These are phyloP conservation scores for Nycticorax nycticorax DNA, from an alignment of 2,113 vertebrate species.

Conservation along the genomic window DNA sequence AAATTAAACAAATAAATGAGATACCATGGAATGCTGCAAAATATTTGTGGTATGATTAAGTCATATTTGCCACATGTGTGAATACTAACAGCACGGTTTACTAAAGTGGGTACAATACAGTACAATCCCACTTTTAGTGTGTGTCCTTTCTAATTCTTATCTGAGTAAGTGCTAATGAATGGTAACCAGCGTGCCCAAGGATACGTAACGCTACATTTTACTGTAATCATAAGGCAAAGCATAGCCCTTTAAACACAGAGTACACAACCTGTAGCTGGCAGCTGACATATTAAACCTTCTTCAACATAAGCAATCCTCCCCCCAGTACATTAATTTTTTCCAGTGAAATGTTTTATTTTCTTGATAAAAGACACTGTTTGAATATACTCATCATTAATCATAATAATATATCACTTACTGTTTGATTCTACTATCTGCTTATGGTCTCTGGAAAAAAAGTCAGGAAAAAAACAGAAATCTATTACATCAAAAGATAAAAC, in stretches of 20 bases:
- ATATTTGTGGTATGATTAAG: slow-evolving; percentile 84
- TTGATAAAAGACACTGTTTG: background rate
- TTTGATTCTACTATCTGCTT: background rate
- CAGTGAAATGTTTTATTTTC: background rate
- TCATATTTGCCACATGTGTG: slow-evolving; percentile 78
- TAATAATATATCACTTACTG: background rate
- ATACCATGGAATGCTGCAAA: slow-evolving; percentile 83
- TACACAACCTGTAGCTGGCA: background rate
- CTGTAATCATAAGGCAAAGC: background rate
- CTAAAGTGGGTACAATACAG: slow-evolving; percentile 12
- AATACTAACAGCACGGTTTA: slow-evolving; percentile 70
- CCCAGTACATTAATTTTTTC: background rate
- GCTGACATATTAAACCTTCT: background rate
- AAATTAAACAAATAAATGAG: slow-evolving; percentile 87
- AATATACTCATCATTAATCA: background rate
- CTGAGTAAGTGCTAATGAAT: background rate
- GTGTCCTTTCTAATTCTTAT: background rate
- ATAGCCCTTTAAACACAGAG: background rate
- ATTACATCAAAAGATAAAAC: background rate
- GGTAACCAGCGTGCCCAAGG: background rate
- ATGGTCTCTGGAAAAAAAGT: background rate
- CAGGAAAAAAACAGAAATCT: background rate
- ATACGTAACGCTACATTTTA: background rate
- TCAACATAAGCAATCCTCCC: background rate
- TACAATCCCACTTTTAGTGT: background rate